phyloP scores from a whole-genome alignment of 2,113 vertebrate species.

The Entelurus aequoreus region DNA sequence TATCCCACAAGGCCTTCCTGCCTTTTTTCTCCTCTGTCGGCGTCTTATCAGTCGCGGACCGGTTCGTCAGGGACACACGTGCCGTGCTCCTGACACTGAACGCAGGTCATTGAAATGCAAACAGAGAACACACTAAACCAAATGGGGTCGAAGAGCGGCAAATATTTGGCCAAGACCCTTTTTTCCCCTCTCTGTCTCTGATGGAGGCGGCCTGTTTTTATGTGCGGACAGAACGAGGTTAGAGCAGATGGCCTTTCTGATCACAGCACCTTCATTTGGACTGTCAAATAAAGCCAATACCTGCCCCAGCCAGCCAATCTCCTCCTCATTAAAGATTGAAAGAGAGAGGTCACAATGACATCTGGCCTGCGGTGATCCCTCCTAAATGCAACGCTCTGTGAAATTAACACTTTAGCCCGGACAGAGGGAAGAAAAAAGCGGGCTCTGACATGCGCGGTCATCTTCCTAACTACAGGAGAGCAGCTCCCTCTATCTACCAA shows the following conservation, averaged over 20 bases:
- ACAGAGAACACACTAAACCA: slow-evolving; percentile 63
- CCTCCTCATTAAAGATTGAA: slow-evolving; percentile 47
- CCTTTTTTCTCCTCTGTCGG: slow-evolving; percentile 30
- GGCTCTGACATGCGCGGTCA: not conserved
- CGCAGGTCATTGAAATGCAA: slow-evolving; percentile 70
- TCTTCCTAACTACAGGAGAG: slow-evolving; percentile 38
- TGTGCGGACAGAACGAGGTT: slow-evolving; percentile 52
- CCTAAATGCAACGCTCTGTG: slow-evolving; percentile 19
- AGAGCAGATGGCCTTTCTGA: slow-evolving; percentile 53
- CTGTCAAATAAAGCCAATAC: slow-evolving; percentile 46
- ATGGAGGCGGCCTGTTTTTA: slow-evolving; percentile 55
- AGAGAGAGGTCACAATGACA: slow-evolving; percentile 17
- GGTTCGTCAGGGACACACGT: slow-evolving; percentile 70
- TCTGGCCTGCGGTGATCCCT: slow-evolving; percentile 6
- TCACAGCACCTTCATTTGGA: slow-evolving; percentile 35
- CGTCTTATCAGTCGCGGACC: slow-evolving; percentile 63
- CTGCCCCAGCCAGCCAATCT: slow-evolving; percentile 24
- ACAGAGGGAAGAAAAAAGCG: not conserved
- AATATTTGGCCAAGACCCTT: slow-evolving; percentile 71
- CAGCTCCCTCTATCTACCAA: slow-evolving; percentile 62
- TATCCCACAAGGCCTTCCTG: slow-evolving; percentile 63
- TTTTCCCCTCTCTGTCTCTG: slow-evolving; percentile 26
- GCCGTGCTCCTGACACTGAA: slow-evolving; percentile 66
- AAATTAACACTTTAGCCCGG: not conserved
- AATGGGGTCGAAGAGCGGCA: slow-evolving; percentile 70